phyloP scores from a whole-genome alignment of 1,140 invertebrate species.

The Aphis craccivora region DNA sequence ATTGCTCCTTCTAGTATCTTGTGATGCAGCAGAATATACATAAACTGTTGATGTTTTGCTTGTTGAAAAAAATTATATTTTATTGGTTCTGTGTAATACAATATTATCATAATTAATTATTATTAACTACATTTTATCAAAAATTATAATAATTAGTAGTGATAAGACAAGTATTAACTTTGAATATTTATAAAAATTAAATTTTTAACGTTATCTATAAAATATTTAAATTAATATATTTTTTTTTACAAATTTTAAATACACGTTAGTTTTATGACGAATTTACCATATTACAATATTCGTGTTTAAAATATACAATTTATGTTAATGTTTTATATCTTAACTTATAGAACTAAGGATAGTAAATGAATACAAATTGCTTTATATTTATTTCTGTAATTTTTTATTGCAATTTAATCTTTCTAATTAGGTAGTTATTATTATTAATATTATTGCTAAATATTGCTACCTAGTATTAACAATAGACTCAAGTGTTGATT shows the following conservation, averaged over 20 bases:
- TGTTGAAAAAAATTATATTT: not conserved
- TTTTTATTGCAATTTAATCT: no score
- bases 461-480: no score
- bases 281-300: not conserved
- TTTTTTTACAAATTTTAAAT: not conserved
- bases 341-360: no score
- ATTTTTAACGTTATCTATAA: not conserved
- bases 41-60: not conserved
- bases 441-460: no score
- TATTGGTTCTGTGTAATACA: not conserved
- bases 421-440: no score
- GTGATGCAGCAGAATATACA: not conserved
- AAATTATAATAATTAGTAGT: not conserved
- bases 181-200: not conserved
- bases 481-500: no score
- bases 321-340: no score
- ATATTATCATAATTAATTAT: not conserved
- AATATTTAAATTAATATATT: not conserved
- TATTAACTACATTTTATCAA: not conserved
- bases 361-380: not conserved
- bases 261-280: not conserved
- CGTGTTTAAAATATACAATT: not conserved
- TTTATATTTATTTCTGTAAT: not conserved
- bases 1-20: not conserved
- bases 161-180: not conserved